A percentile compares a stretch with the other conserved stretches of the same genome.
phyloP scores from a whole-genome alignment of 2,888 invertebrate genomes.

The Heliconius ismenius region DNA sequence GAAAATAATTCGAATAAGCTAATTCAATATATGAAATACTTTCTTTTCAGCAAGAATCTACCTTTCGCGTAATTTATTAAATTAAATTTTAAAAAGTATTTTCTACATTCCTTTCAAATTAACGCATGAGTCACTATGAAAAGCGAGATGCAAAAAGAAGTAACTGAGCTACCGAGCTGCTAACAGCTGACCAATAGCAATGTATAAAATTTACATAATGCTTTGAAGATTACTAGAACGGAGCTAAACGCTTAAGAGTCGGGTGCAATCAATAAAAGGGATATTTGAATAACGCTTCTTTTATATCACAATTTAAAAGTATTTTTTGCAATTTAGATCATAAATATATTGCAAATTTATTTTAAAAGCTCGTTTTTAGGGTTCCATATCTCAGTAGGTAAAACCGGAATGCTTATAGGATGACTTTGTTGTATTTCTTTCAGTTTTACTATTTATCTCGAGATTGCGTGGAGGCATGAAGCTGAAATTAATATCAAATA shows the following conservation, averaged over 20 bases:
- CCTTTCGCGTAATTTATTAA: too few species aligned
- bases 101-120: slow-evolving; percentile 2
- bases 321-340: not conserved
- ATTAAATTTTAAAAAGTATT: not conserved
- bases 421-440: too few species aligned
- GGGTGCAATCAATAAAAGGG: not conserved
- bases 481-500: too few species aligned
- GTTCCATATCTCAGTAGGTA: too few species aligned
- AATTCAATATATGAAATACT: too few species aligned
- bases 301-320: not conserved
- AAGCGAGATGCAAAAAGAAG: slow-evolving; percentile 3
- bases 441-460: too few species aligned
- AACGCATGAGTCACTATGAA: slow-evolving; percentile 14
- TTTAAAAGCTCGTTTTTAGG: too few species aligned
- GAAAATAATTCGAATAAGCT: too few species aligned
- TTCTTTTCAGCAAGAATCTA: too few species aligned
- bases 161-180: not conserved
- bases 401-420: too few species aligned
- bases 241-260: slow-evolving; percentile 6
- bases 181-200: slow-evolving; percentile 14
- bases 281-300: not conserved
- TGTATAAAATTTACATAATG: slow-evolving; percentile 19
- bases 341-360: not conserved
- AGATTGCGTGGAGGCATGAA: too few species aligned
- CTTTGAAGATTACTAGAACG: slow-evolving; percentile 14